These are phyloP conservation scores for Exephanes ischioxanthus DNA, from an alignment of 2,888 invertebrate genomes.

Conservation along the genomic window DNA sequence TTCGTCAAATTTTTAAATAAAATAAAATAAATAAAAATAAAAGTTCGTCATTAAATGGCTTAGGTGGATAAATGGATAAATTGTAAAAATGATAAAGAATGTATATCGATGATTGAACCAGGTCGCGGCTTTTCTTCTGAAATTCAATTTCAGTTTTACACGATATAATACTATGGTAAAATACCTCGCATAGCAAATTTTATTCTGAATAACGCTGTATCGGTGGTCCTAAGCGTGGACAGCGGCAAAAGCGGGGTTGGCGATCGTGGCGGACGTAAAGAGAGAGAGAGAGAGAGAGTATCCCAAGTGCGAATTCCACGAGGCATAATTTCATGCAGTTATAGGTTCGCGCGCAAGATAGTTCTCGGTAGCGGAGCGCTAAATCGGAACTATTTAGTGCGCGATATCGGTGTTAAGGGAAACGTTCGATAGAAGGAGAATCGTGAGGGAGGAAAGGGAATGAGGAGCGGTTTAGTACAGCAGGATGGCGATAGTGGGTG, in stretches of 20 bases:
- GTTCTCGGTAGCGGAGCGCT: constrained; percentile 67
- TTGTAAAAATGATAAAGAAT: neutral
- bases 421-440: constrained; percentile 41
- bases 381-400: constrained; percentile 78
- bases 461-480: constrained; percentile 18
- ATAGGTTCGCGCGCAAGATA: constrained; percentile 71
- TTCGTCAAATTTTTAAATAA: neutral
- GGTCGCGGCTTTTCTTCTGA: neutral
- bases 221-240: neutral
- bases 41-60: neutral
- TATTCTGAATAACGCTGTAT: constrained; percentile 41
- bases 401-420: constrained; percentile 67
- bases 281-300: constrained; percentile 35
- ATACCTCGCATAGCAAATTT: neutral
- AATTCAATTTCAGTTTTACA: neutral
- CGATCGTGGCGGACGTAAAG: neutral
- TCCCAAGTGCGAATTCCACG: constrained; percentile 76
- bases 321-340: constrained; percentile 76
- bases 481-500: constrained; percentile 24
- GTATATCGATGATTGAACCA: neutral
- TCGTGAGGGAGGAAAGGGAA: constrained; percentile 29
- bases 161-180: neutral
- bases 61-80: neutral
- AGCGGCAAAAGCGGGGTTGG: constrained; percentile 19
- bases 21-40: neutral